Evolutionary conservation across 1,140 invertebrate genomes (phyloP).

Genomic region (Brachionus plicatilis): DNA sequence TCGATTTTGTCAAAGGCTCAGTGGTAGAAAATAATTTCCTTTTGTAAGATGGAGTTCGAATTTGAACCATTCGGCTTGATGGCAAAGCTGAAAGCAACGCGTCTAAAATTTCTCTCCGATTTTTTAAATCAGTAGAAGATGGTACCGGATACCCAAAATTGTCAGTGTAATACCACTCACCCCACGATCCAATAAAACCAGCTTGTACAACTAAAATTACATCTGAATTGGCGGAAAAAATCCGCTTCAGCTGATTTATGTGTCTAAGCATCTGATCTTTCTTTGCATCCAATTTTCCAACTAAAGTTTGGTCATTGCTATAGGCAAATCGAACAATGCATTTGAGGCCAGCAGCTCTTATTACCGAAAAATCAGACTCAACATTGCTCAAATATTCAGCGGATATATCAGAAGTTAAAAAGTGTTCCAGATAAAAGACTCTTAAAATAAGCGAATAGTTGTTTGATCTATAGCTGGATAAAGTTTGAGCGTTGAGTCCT

Average conservation of each 20-base stretch:
- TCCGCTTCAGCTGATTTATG: neutral
- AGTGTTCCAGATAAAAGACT: slow-evolving; percentile 12
- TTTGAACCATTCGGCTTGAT: slow-evolving; percentile 8
- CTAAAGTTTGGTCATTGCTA: neutral
- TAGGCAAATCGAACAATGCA: slow-evolving; percentile 24
- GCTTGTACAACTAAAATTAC: neutral
- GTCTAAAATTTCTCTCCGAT: neutral
- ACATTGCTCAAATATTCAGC: neutral
- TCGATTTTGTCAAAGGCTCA: neutral
- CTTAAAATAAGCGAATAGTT: slow-evolving; percentile 7
- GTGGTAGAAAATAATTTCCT: neutral
- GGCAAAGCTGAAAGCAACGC: neutral
- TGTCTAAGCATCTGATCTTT: neutral
- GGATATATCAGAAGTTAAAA: neutral
- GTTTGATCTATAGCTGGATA: neutral
- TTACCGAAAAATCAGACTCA: neutral
- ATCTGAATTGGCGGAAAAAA: neutral
- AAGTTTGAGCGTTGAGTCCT: neutral
- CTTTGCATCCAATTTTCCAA: neutral
- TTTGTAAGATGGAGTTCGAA: slow-evolving; percentile 22
- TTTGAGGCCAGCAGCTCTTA: neutral
- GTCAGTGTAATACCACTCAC: slow-evolving; percentile 22
- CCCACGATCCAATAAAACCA: slow-evolving; percentile 30
- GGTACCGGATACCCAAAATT: neutral
- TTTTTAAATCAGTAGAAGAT: neutral